Percentiles rank a stretch among this genome's conserved stretches.
These are phyloP conservation scores for Drosophila athabasca DNA, from an alignment of 1,140 invertebrate genomes.

Conservation along the genomic window DNA sequence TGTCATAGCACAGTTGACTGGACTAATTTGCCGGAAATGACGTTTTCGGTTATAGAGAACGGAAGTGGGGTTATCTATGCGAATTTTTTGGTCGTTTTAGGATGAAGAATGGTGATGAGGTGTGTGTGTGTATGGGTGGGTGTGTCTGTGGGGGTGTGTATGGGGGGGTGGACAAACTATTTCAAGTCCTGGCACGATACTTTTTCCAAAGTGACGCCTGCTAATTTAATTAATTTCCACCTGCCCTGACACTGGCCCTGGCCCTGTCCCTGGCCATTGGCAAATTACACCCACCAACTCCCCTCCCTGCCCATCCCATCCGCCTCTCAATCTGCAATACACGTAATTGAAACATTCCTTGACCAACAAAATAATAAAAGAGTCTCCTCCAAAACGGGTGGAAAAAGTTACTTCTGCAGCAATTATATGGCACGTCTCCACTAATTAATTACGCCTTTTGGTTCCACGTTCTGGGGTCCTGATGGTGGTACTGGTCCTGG, in stretches of 20 bases:
- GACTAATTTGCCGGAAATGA: constrained; percentile 79
- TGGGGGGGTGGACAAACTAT: constrained; percentile 36
- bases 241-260: constrained; percentile 17
- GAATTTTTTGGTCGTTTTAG: constrained; percentile 44
- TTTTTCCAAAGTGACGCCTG: constrained; percentile 74
- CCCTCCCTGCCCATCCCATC: no score
- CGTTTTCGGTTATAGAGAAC: constrained; percentile 64
- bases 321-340: constrained; percentile 45
- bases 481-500: constrained; percentile 8
- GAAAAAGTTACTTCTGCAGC: constrained; percentile 75
- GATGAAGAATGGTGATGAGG: neutral
- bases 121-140: neutral
- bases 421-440: constrained; percentile 79
- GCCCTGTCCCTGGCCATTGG: constrained; percentile 8
- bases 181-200: constrained; percentile 69
- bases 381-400: constrained; percentile 39
- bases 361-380: constrained; percentile 69
- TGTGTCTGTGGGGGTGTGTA: neutral
- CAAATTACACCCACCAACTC: neutral
- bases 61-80: constrained; percentile 54
- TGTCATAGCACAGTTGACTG: constrained; percentile 67
- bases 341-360: constrained; percentile 80
- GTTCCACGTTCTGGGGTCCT: constrained; percentile 41
- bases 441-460: constrained; percentile 82
- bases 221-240: constrained; percentile 81